Evolutionary conservation across 2,113 vertebrate genomes (phyloP), one percentile per base, ranked within the genome.

Genomic region (Daubentonia madagascariensis): DNA sequence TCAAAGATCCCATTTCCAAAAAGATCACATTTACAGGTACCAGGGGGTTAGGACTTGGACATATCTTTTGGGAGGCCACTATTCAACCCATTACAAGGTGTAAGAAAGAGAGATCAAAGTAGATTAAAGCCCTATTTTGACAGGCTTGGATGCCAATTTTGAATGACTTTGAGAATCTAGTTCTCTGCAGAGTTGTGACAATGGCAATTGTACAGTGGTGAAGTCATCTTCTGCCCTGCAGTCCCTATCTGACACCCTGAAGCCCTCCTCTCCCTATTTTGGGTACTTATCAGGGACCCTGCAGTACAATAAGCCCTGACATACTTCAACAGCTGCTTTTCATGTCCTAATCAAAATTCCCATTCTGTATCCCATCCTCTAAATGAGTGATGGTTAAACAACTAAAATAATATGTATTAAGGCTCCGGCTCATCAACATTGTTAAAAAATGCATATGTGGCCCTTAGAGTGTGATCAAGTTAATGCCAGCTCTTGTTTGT

Each of bases 321-420:
- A 87, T 65, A 78, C 30, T 81, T 86, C 63, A 76, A 16, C 76
- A 48, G 50, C 63, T 89, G 18, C 32, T 87, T 90, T 73, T 68
- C 35, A 48, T 23, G 30, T 67, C 68, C 73, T 93, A 78, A 97
- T 93, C 37, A 97, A 96, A 92, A 97, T 73, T 73, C 43, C 52
- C 9, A 45, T 67, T 35, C 22, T 30, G 12, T 61, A n/a, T 57
- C 14, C 4, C 81, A 73, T 84, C 30, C 11, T 86, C 43, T 78
- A 88, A 48, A 52, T 9, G 11, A 94, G 57, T 75, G 25, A 59
- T 80, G 12, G 25, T 84, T 85, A 75, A 88, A 80, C 72, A 75
- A 75, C 43, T 67, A 50, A 96, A 97, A 78, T 89, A 23, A 75
- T 87, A 76, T 78, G 88, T 85, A 76, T 72, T 45, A 91, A 80